Evolutionary conservation across 2,797 vertebrate species (phyloP).

Genomic region (Rhinogobio ventralis): DNA sequence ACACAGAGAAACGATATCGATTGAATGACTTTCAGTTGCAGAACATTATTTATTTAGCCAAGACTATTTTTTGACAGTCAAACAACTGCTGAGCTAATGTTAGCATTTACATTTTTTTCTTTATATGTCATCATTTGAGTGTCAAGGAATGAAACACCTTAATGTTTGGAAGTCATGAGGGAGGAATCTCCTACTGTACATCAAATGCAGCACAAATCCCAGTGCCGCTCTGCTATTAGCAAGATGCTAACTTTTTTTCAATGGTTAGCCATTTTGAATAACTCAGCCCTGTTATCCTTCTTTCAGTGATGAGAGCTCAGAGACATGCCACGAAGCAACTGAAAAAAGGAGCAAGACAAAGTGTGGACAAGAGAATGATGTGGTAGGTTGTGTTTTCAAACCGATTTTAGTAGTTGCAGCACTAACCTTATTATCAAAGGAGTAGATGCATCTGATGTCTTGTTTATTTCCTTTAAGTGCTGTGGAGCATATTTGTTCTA

Average conservation of each 20-base stretch:
- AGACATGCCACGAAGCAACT: conserved; percentile 72
- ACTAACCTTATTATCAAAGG: conserved; percentile 1
- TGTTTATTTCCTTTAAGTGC: neutral
- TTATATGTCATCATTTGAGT: neutral
- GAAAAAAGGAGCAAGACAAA: conserved; percentile 77
- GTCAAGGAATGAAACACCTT: neutral
- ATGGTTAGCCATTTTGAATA: neutral
- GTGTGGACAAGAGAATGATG: conserved; percentile 68
- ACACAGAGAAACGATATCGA: neutral
- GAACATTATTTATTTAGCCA: neutral
- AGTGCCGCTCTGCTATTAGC: neutral
- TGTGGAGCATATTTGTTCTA: neutral
- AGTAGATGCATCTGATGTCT: neutral
- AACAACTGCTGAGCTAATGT: neutral
- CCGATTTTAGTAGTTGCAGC: neutral
- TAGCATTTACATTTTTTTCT: neutral
- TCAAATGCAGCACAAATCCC: neutral
- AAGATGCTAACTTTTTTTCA: neutral
- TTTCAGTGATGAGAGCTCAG: conserved; percentile 74
- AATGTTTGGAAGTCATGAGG: neutral
- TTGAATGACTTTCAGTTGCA: neutral
- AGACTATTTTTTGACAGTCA: neutral
- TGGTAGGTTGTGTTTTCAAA: conserved; percentile 66
- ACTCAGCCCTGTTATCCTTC: conserved; percentile 15
- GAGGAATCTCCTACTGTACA: neutral